Percentiles rank a stretch among this genome's conserved stretches.
Evolutionary conservation across 2,113 vertebrate species (phyloP).

Genomic region (Hucho hucho): DNA sequence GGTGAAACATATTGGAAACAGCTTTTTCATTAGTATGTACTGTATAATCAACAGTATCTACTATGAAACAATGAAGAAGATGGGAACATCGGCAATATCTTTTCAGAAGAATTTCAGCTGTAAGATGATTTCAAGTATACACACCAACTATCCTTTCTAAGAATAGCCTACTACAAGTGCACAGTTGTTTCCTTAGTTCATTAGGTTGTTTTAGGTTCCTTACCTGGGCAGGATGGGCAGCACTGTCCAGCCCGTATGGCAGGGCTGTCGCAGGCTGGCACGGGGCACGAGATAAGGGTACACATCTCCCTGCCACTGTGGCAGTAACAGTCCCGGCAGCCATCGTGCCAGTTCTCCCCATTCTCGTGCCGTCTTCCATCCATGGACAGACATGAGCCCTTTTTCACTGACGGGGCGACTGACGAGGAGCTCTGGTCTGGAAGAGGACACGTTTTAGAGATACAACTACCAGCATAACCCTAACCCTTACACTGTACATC

Average conservation of each 20-base stretch:
- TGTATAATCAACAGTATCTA: too few relatives aligned
- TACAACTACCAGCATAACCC: too few relatives aligned
- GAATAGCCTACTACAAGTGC: too few relatives aligned
- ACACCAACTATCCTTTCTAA: too few relatives aligned
- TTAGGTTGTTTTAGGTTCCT: neutral
- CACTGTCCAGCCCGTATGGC: constrained; percentile 84
- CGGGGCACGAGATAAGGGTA: constrained; percentile 85
- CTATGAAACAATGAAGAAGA: too few relatives aligned
- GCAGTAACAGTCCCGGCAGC: constrained; percentile 89
- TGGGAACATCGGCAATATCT: too few relatives aligned
- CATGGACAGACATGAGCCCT: constrained; percentile 84
- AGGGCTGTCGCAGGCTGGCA: constrained; percentile 83
- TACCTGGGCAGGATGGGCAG: constrained; percentile 87
- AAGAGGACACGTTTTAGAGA: neutral
- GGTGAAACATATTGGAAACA: too few relatives aligned
- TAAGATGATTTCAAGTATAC: too few relatives aligned
- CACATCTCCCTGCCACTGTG: constrained; percentile 88
- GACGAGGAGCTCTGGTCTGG: constrained; percentile 68
- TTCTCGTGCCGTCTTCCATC: constrained; percentile 85
- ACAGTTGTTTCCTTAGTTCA: neutral
- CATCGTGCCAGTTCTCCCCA: constrained; percentile 88
- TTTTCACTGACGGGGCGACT: constrained; percentile 73
- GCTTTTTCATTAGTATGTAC: too few relatives aligned
- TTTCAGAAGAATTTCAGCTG: too few relatives aligned
- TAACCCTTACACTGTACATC: too few relatives aligned